Base-by-base conservation (phyloP, 2,888 invertebrate genomes). In the Athripsodes cinereus region DNA sequence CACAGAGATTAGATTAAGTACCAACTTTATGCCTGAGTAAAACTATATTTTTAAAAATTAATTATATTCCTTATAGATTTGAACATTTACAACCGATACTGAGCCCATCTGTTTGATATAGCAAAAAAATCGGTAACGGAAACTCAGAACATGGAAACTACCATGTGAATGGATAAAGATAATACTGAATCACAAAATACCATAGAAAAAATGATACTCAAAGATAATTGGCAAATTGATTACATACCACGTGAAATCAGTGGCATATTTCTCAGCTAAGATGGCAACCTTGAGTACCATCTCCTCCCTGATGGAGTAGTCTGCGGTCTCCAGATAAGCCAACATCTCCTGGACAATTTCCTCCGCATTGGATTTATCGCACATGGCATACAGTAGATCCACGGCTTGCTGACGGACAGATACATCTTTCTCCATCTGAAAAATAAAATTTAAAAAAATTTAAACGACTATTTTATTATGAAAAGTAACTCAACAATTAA, bases 281-380 rank as follows among this genome's bases (percentile, higher is more conserved):
- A 99, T 99, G 54, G 99, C 99, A 63, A 99, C 98, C 79, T 99
- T 99, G 52, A 99, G 79, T 40, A 99, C 99, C 99, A 99, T 99
- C 79, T 99, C 99, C 78, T 99, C 99, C 65, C 99, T 84, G 68
- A 99, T 99, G 22, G 98, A 98, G 76, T 99, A 99, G 76, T 99
- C 99, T 57, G 99, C 99, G 21, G 97, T 96, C 80, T 99, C 99
- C 66, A 99, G 80, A 73, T 99, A 99, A 71, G 95, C 92, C 66
- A 99, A 80, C 99, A 99, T 99, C 78, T 99, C 99, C 71, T 96
- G 95, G 5, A 99, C 99, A 72, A 99, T 99, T 79, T 98, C 96
- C 74, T 96, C 96, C 20, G 98, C 96, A 78, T 99, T 99, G 65
- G 93, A 93, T 70, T 96, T 92, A 76, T 99, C 99, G 78, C 99